These are phyloP conservation scores for Falcaria lacertinaria DNA, from an alignment of 2,888 invertebrate genomes.

Conservation along the genomic window DNA sequence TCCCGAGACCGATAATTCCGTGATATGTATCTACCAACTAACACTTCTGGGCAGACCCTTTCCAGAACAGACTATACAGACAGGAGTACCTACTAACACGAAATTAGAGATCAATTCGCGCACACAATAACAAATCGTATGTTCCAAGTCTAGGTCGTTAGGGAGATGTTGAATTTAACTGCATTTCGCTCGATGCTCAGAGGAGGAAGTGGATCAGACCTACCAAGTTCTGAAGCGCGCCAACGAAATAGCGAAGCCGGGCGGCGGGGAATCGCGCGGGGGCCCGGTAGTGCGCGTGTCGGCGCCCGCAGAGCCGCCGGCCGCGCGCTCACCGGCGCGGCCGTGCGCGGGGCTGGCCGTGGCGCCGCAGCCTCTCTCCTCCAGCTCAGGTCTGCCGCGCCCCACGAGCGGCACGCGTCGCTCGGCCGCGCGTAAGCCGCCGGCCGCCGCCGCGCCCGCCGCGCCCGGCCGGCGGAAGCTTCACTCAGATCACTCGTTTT, in stretches of 20 bases:
- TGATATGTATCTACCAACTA: slow-evolving; percentile 30
- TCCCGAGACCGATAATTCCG: slow-evolving; percentile 46
- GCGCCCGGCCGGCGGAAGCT: slow-evolving; percentile 56
- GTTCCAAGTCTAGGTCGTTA: slow-evolving; percentile 26
- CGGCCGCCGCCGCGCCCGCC: slow-evolving; percentile 32
- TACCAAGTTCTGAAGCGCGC: slow-evolving; percentile 97
- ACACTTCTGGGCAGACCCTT: slow-evolving; percentile 26
- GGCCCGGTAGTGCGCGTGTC: slow-evolving; percentile 71
- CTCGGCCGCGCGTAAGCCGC: slow-evolving; percentile 46
- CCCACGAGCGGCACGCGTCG: slow-evolving; percentile 66
- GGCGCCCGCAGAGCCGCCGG: slow-evolving; percentile 49
- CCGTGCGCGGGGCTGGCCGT: slow-evolving; percentile 80
- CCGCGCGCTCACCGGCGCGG: slow-evolving; percentile 69
- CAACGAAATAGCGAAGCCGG: slow-evolving; percentile 88
- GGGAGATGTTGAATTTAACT: slow-evolving; percentile 50
- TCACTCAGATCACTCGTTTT: slow-evolving; percentile 71
- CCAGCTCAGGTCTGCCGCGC: slow-evolving; percentile 83
- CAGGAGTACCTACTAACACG: slow-evolving; percentile 39
- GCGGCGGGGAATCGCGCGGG: slow-evolving; percentile 75
- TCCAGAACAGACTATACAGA: slow-evolving; percentile 40
- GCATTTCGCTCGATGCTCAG: slow-evolving; percentile 71
- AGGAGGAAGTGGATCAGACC: slow-evolving; percentile 92
- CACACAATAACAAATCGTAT: slow-evolving; percentile 24
- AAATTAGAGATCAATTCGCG: slow-evolving; percentile 24
- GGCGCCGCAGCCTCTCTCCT: slow-evolving; percentile 83